Base-by-base conservation (phyloP, 2,113 vertebrate genomes). In the Tyto alba region DNA sequence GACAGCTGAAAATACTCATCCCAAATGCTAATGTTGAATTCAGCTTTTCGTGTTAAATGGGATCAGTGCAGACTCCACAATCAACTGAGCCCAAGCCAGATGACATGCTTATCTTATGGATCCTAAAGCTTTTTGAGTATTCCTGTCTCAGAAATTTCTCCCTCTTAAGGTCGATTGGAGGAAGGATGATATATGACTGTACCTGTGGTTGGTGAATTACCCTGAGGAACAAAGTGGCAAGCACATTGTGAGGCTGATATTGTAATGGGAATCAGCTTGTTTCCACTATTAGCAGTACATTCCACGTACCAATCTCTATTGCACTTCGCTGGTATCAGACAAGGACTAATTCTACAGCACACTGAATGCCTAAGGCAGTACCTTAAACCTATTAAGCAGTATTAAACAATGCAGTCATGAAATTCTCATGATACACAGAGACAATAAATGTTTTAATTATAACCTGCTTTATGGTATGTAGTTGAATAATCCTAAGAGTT, bases 171-270 rank as follows among this genome's bases (percentile, higher is more conserved):
- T 48, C 89, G 25, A 57, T 8, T 81, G 47, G 43, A 57, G 52
- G 75, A 84, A n/a, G 16, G n/a, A 20, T 64, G 73, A 14, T 78
- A 11, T 56, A 47, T 69, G 18, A 52, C 9, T 26, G 29, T 80
- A 21, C 9, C 21, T 80, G 38, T 80, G 13, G 16, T 15, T 93
- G 52, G 26, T 69, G 64, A 81, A 84, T 81, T 80, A 45, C 57
- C 13, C 29, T 63, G 79, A 93, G 36, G 34, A 41, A 75, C 29
- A 79, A 75, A 76, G 45, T 43, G 21, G 18, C 32, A 77, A 86
- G 75, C 38, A 27, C 0, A 0, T 40, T 47, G 4, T 63, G 57
- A 79, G 20, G 45, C 36, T 87, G 52, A 20, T 79, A 41, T 0
- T 73, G 11, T 75, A 41, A 57, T 25, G 29, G 25, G 16, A 89